Evolutionary conservation across 1,140 invertebrate species (phyloP), one percentile per base, ranked within the genome.

Genomic region (Andricus grossulariae): DNA sequence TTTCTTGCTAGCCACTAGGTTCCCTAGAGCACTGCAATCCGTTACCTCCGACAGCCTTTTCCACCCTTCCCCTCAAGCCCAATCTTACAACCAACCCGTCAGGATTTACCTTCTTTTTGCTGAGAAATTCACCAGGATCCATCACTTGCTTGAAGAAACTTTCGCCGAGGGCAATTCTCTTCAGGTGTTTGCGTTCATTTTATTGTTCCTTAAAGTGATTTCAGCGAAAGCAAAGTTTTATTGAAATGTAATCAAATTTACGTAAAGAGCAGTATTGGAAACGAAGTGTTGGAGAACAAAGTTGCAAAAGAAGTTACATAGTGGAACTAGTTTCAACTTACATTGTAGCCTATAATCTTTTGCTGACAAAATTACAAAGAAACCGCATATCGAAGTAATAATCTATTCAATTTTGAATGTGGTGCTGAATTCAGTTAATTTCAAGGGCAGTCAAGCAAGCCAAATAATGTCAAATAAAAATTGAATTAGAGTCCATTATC

Each of bases 21-120:
- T 66, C 60, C 60, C 60, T 39, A 66, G 60, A 39, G 60, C 60
- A 39, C 39, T 66, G 60, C 25, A 66, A 66, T 66, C 60, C 25
- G 60, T 66, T 66, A 66, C 60, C 60, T 66, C 60, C 15, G 39
- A 66, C 60, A 66, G 39, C 39, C 60, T 66, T 66, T 66, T 66
- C 60, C 32, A 60, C 19, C 57, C n/a, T 18, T 25, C 13, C 11
- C 15, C 1, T 32, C 15, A 21, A 25, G 0, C 18, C 54, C 3
- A 10, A 19, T 7, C 54, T 55, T 55, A 55, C 54, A 32, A 32
- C 21, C 25, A 32, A 66, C 60, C 60, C 60, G 39, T 66, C 60
- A 66, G 45, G 60, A 45, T 66, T 66, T n/a, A 45, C 12, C 39
- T 66, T 39, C 39, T 39, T 66, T 66, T 66, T 39, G 21, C 39